Evolutionary conservation across 2,113 vertebrate species (phyloP), one percentile per base, ranked within the genome.

Genomic region (Ammodytes dubius): DNA sequence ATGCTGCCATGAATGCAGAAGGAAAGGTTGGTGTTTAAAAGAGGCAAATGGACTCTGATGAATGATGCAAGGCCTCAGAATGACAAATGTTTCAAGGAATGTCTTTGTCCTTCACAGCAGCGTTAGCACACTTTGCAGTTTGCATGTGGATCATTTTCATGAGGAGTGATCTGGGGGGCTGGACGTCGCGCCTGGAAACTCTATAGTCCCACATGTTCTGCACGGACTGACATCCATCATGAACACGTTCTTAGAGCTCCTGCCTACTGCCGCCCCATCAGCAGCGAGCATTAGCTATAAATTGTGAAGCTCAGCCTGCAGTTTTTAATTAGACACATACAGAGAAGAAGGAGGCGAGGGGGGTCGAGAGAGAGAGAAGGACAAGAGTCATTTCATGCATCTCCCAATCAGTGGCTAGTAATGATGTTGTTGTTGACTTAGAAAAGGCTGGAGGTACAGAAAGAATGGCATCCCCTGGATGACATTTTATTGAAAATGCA

Each of bases 241-340:
- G 47, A 72, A 76, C 74, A 70, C 70, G 70, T 76, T 86, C 77
- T 72, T 15, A 17, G 42, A 81, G 83, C 84, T 77, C 74, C 77
- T 73, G 82, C 84, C 80, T 82, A 71, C 61, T 63, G 78, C 79
- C 54, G 84, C 82, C 83, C 85, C 75, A 70, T 87, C 81, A 74
- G 66, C 77, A 70, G 82, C 71, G 80, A 78, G 71, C 79, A 79
- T 80, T 88, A 77, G 61, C 74, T 60, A 85, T 83, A 83, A 92
- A 91, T 81, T 80, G 84, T 84, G 71, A 43, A 56, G 80, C 84
- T 89, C 80, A 68, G 73, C 85, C 79, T 83, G 80, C 83, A 82
- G 67, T 80, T 88, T 91, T 87, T 88, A 91, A 90, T 88, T 87
- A 89, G 88, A 91, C 72, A 73, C 74, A 85, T 69, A 85, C 60